These are phyloP conservation scores for Zaprionus obscuricornis DNA, from an alignment of 2,888 invertebrate genomes.

Conservation along the genomic window DNA sequence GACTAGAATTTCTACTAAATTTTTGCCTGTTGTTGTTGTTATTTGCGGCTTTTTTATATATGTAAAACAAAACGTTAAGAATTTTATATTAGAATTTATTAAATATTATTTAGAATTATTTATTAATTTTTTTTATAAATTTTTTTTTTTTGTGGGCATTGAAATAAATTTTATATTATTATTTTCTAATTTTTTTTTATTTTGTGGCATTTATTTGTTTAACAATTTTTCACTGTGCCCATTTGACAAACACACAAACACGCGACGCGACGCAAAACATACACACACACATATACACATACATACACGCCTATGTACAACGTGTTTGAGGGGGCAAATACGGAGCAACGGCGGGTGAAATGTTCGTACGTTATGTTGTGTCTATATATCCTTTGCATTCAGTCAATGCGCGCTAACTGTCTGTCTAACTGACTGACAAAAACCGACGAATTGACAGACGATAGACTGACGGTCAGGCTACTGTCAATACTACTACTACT, in stretches of 20 bases:
- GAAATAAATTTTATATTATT: too few relatives aligned
- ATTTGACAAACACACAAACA: constrained; percentile 46
- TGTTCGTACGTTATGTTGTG: constrained; percentile 38
- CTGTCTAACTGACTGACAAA: too few relatives aligned
- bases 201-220: constrained; percentile 56
- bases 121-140: too few relatives aligned
- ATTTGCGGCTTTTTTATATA: too few relatives aligned
- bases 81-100: too few relatives aligned
- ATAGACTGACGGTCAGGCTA: too few relatives aligned
- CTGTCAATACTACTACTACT: too few relatives aligned
- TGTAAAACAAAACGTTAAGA: too few relatives aligned
- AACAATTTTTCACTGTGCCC: constrained; percentile 70
- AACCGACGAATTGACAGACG: too few relatives aligned
- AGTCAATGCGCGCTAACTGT: constrained; percentile 45
- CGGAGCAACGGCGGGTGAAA: constrained; percentile 19
- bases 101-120: too few relatives aligned
- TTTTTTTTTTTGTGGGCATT: too few relatives aligned
- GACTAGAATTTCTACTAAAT: background rate
- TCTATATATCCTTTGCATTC: constrained; percentile 46
- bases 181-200: constrained; percentile 15
- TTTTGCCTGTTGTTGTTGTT: too few relatives aligned
- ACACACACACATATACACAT: constrained; percentile 24
- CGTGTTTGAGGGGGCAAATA: constrained; percentile 21
- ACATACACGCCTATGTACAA: constrained; percentile 39
- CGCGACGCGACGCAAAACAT: constrained; percentile 40